Percentiles rank a stretch among this genome's conserved stretches.
These are phyloP conservation scores for Eupristina koningsbergeri DNA, from an alignment of 1,140 invertebrate species.

Conservation along the genomic window DNA sequence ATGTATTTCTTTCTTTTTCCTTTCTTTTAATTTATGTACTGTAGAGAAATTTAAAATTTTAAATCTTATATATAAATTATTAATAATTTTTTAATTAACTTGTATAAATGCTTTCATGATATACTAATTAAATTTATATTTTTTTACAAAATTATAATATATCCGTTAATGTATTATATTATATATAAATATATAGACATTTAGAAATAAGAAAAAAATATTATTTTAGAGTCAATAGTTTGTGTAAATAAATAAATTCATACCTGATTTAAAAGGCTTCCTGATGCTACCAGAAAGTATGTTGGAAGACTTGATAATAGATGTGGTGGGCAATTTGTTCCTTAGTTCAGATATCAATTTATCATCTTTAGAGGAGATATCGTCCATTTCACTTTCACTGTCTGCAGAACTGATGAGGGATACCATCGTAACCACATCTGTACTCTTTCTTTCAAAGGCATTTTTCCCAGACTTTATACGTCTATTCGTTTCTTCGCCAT, in stretches of 20 bases:
- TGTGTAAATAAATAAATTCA: constrained; percentile 2
- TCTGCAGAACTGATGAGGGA: constrained; percentile 74
- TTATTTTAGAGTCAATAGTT: not conserved
- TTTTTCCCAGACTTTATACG: constrained; percentile 49
- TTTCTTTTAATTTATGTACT: too few relatives aligned
- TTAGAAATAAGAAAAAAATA: not conserved
- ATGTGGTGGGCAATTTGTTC: constrained; percentile 67
- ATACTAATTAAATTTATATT: too few relatives aligned
- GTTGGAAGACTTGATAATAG: constrained; percentile 67
- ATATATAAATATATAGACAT: too few relatives aligned
- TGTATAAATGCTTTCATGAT: too few relatives aligned
- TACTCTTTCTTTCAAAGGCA: constrained; percentile 36
- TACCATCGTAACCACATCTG: constrained; percentile 75
- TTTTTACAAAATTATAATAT: too few relatives aligned
- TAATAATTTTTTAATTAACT: too few relatives aligned
- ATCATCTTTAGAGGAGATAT: constrained; percentile 64
- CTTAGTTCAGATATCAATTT: constrained; percentile 68
- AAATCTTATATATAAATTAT: too few relatives aligned
- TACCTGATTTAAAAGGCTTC: constrained; percentile 74
- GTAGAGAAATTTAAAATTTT: too few relatives aligned
- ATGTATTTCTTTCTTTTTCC: too few relatives aligned
- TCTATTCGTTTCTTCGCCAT: constrained; percentile 35
- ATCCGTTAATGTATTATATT: too few relatives aligned
- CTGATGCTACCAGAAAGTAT: constrained; percentile 57
- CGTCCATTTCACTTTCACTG: constrained; percentile 72